Evolutionary conservation across 2,888 invertebrate species (phyloP).

Genomic region (Laothoe populi): DNA sequence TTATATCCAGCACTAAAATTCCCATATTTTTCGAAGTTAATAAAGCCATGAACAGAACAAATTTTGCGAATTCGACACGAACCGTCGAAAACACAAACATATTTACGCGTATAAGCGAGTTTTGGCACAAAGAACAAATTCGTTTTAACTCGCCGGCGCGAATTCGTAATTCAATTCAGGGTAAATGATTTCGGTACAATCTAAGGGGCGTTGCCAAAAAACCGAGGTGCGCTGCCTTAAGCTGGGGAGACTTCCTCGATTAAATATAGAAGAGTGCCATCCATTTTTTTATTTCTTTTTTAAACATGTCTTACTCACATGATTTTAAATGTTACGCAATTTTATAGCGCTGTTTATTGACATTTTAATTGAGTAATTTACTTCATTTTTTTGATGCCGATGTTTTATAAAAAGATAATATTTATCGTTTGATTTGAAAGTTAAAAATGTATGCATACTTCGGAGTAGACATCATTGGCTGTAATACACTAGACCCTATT

Average conservation of each 20-base stretch:
- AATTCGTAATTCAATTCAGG: slow-evolving; percentile 45
- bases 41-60: neutral
- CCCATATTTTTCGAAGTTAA: neutral
- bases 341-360: no score
- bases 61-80: neutral
- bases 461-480: no score
- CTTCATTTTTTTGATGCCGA: no score
- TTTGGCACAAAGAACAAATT: slow-evolving; percentile 38
- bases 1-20: neutral
- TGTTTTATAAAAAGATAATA: no score
- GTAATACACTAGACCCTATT: no score
- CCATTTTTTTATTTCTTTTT: slow-evolving; percentile 7
- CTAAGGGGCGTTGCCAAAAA: slow-evolving; percentile 3
- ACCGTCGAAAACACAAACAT: slow-evolving; percentile 8
- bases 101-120: slow-evolving; percentile 18
- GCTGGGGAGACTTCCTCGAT: slow-evolving; percentile 3
- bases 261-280: slow-evolving; percentile 7
- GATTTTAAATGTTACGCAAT: neutral
- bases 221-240: slow-evolving; percentile 11
- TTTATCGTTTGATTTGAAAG: no score
- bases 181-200: slow-evolving; percentile 29
- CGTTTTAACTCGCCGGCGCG: slow-evolving; percentile 39
- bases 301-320: neutral
- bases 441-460: no score
- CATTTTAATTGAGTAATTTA: no score